Conservation (phyloP, 2,888 invertebrate species). For the Falcaria lacertinaria region DNA sequence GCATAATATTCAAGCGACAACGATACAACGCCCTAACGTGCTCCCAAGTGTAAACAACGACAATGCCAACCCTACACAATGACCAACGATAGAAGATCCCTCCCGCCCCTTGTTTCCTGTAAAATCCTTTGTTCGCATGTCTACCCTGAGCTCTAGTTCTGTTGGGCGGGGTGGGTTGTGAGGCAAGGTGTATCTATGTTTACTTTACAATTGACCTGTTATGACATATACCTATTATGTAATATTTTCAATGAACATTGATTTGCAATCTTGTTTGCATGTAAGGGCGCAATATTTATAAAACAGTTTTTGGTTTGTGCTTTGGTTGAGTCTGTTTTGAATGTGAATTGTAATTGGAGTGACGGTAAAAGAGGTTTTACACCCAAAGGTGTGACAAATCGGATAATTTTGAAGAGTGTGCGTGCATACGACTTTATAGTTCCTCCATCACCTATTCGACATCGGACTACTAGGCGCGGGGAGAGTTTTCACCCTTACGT, state of each 20-base stretch:
- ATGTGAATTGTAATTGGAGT: neutral
- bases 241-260: neutral
- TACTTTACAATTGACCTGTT: neutral
- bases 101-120: conserved; percentile 24
- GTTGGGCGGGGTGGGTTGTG: conserved; percentile 12
- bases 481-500: too few species aligned
- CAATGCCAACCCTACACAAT: conserved; percentile 23
- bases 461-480: too few species aligned
- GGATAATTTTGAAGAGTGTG: too few species aligned
- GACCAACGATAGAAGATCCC: conserved; percentile 28
- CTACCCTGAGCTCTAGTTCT: conserved; percentile 19
- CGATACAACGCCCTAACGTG: neutral
- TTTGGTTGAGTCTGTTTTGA: neutral
- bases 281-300: neutral
- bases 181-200: neutral
- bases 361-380: too few species aligned
- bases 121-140: conserved; percentile 29
- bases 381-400: too few species aligned
- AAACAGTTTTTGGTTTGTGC: neutral
- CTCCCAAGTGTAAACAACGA: conserved; percentile 5
- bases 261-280: too few species aligned
- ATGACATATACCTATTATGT: neutral
- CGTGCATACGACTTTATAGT: too few species aligned
- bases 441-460: too few species aligned
- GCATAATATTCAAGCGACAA: neutral